Conservation (phyloP, 2,888 invertebrate genomes). For the Phalangium opilio region DNA sequence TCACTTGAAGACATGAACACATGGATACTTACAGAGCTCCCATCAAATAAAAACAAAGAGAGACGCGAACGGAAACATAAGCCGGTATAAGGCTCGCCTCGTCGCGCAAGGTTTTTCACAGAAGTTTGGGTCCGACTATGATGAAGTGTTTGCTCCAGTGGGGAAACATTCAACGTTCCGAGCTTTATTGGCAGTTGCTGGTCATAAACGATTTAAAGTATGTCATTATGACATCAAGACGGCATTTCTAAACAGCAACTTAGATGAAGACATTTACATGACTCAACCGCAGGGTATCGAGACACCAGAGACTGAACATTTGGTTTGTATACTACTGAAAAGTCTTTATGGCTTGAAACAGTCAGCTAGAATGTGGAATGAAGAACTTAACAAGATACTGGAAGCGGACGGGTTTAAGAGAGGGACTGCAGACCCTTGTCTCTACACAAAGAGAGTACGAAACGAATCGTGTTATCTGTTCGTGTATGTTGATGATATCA, state of each 20-base stretch:
- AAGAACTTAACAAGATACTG: constrained; percentile 1
- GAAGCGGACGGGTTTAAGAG: neutral
- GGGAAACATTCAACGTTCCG: neutral
- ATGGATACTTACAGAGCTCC: neutral
- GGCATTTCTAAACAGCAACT: constrained; percentile 3
- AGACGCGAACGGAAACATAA: neutral
- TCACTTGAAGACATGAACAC: neutral
- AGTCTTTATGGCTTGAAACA: constrained; percentile 3
- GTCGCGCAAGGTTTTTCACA: constrained; percentile 2
- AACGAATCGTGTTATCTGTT: constrained; percentile 3
- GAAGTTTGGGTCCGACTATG: neutral
- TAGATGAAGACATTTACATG: constrained; percentile 4
- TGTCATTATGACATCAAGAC: constrained; percentile 5
- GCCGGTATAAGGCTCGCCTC: constrained; percentile 1
- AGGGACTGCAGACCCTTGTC: neutral
- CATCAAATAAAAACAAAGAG: neutral
- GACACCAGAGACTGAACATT: neutral
- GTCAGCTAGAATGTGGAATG: neutral
- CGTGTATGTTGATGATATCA: constrained; percentile 17
- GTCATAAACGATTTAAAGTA: constrained; percentile 1
- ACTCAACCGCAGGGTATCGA: constrained; percentile 1
- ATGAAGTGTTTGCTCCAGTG: constrained; percentile 1
- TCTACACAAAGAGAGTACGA: neutral
- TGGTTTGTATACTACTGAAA: neutral
- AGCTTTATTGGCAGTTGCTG: neutral